Evolutionary conservation across 2,113 vertebrate genomes (phyloP).

Genomic region (Phyllostomus hastatus): DNA sequence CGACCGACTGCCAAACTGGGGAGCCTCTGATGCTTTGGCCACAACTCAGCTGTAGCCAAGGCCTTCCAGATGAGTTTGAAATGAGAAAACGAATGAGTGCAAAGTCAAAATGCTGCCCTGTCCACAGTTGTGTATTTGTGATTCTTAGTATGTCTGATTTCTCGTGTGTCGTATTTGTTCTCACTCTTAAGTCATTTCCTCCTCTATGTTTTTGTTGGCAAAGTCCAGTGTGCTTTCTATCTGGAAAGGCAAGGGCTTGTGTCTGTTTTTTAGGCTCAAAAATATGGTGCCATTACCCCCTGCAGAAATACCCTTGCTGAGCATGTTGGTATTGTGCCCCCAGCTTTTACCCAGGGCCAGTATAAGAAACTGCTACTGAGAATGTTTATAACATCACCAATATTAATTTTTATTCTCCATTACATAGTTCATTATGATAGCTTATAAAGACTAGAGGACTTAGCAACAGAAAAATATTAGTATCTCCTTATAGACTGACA

Average conservation of each 20-base stretch:
- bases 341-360: not conserved
- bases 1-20: not conserved
- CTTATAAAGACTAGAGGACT: not conserved
- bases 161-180: not conserved
- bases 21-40: not conserved
- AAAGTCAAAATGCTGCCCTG: not conserved
- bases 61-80: conserved; percentile 28
- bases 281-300: not conserved
- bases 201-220: conserved; percentile 22
- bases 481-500: not conserved
- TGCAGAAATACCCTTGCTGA: not conserved
- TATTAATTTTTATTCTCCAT: not conserved
- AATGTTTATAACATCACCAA: not conserved
- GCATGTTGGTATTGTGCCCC: not conserved
- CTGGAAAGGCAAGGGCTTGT: not conserved
- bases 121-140: conserved; percentile 20
- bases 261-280: conserved; percentile 30
- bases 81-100: conserved; percentile 35
- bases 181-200: conserved; percentile 35
- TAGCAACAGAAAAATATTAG: not conserved
- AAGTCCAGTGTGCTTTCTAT: not conserved
- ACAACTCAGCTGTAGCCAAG: not conserved
- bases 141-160: conserved; percentile 36
- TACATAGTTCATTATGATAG: not conserved
- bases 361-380: not conserved